Base-by-base conservation (phyloP, 2,797 vertebrate species). In the Takifugu rubripes region DNA sequence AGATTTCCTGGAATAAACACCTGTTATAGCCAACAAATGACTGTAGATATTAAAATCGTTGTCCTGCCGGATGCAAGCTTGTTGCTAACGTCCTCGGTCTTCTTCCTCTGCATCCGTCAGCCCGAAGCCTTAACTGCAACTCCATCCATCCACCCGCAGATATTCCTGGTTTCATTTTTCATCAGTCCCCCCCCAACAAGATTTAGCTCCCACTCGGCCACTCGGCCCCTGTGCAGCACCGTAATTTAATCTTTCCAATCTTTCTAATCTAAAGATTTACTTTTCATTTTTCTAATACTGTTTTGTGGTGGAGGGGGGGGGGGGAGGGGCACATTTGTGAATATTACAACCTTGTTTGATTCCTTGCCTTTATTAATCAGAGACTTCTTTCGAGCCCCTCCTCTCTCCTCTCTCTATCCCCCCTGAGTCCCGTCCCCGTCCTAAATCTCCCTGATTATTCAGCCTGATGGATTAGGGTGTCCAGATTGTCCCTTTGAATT, bases 201-300 rank as follows among this genome's bases (percentile, higher is more conserved):
- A 88, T 85, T 84, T 85, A 70, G 59, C 72, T 72, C 68, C 27
- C 51, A 65, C 77, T 80, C 78, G 75, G 79, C 82, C 75, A 72
- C 73, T 70, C 64, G 47, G 67, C 66, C 69, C 70, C 78, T 25
- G 21, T 48, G 45, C 57, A 54, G 72, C 57, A 26, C 64, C 44
- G 45, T 87, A 88, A 91, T 91, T 87, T 74, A 82, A 89, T 87
- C 83, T 81, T 84, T 86, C 78, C 83, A 87, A 83, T 84, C 80
- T 79, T 89, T 88, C 76, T 82, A 88, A 89, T 89, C 80, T 86
- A 83, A 90, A 90, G 82, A 89, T 89, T 84, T 79, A 6, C 61
- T 86, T 82, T 81, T 87, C 74, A 82, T 88, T 89, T 87, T 83
- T 85, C 64, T 89, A 88, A 90, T 83, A 79, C 83, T 65, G 82